Percentiles rank a stretch among this genome's conserved stretches.
These are phyloP conservation scores for Odocoileus virginianus DNA, from an alignment of 2,113 vertebrate species.

Conservation along the genomic window DNA sequence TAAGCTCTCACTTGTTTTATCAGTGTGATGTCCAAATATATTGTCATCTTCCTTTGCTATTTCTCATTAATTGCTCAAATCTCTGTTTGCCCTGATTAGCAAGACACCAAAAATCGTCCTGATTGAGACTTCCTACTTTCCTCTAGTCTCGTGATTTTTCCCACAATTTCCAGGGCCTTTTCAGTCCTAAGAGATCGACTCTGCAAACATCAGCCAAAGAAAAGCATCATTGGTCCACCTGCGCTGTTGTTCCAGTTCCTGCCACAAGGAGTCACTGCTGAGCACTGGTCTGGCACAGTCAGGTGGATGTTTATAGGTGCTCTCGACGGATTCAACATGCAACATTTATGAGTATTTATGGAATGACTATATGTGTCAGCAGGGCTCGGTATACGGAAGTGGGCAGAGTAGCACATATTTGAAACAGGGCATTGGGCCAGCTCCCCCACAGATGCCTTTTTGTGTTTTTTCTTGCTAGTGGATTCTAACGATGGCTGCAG, in stretches of 20 bases:
- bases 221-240: not conserved
- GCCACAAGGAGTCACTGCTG: constrained; percentile 12
- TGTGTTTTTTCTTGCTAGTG: not conserved
- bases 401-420: not conserved
- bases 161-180: not conserved
- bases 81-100: not conserved
- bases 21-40: not conserved
- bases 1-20: not conserved
- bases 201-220: not conserved
- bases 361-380: not conserved
- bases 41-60: not conserved
- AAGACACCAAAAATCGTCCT: not conserved
- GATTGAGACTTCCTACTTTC: not conserved
- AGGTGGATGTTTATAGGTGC: rapidly evolving
- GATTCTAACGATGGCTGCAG: not conserved
- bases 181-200: not conserved
- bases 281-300: not conserved
- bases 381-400: not conserved
- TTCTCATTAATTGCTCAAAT: not conserved
- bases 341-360: not conserved
- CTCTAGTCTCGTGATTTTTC: not conserved
- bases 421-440: not conserved
- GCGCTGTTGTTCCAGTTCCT: not conserved
- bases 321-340: not conserved
- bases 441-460: not conserved